Evolutionary conservation across 2,888 invertebrate genomes (phyloP).

Genomic region (Drosophila borealis): DNA sequence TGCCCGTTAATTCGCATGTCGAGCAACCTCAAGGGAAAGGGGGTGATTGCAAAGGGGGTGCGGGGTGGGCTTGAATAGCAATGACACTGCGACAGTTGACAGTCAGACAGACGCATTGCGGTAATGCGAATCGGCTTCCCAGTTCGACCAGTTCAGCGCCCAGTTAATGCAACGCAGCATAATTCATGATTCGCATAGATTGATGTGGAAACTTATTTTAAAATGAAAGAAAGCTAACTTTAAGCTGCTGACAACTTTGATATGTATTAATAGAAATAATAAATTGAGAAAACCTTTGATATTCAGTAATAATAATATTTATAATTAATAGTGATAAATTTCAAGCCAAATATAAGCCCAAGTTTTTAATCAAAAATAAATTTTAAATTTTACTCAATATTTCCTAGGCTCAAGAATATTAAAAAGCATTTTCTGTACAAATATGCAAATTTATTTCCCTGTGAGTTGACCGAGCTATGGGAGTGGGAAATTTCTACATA

Average conservation of each 20-base stretch:
- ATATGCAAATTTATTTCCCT: no score
- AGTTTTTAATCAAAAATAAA: no score
- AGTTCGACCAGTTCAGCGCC: slow-evolving; percentile 35
- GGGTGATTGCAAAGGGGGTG: not conserved
- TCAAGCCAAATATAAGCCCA: no score
- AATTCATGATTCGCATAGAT: not conserved
- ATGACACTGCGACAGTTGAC: slow-evolving; percentile 32
- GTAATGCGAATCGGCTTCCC: slow-evolving; percentile 11
- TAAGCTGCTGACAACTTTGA: not conserved
- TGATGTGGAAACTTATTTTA: slow-evolving; percentile 20
- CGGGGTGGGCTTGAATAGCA: slow-evolving; percentile 2
- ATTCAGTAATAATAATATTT: no score
- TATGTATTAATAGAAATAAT: not conserved
- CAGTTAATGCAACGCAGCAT: slow-evolving; percentile 39
- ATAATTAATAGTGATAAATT: no score
- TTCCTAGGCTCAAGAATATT: no score
- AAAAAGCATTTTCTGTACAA: no score
- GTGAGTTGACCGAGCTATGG: no score
- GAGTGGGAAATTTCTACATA: no score
- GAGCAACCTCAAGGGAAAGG: not conserved
- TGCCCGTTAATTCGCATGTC: slow-evolving; percentile 46
- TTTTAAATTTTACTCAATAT: no score
- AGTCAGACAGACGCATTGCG: slow-evolving; percentile 37
- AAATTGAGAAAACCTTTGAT: not conserved
- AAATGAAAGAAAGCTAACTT: slow-evolving; percentile 20